A percentile compares a stretch with the other conserved stretches of the same genome.
Evolutionary conservation across 1,140 invertebrate genomes (phyloP).

Genomic region (Drosophila yakuba): DNA sequence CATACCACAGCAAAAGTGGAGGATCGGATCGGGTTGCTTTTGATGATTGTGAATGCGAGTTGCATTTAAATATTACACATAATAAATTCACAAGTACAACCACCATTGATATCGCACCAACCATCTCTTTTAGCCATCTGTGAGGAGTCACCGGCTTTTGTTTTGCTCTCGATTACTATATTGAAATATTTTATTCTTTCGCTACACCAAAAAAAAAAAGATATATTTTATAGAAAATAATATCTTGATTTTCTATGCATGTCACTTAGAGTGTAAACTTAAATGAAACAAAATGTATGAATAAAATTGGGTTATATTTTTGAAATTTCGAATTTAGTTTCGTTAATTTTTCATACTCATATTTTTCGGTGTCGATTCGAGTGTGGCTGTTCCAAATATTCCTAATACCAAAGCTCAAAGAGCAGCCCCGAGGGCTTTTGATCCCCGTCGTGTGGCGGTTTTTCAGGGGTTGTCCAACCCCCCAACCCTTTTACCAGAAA

Average conservation of each 20-base stretch:
- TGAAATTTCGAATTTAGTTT: too few species aligned
- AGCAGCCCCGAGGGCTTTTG: slow-evolving; percentile 37
- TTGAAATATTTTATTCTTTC: slow-evolving; percentile 49
- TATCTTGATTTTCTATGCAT: neutral
- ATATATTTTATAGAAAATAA: neutral
- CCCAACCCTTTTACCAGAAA: slow-evolving; percentile 16
- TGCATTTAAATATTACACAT: slow-evolving; percentile 65
- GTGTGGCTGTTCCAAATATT: slow-evolving; percentile 24
- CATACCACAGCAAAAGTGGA: neutral
- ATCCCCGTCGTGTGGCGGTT: slow-evolving; percentile 46
- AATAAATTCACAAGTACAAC: slow-evolving; percentile 44
- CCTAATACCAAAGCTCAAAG: slow-evolving; percentile 37
- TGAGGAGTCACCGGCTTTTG: slow-evolving; percentile 28
- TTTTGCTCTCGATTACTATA: slow-evolving; percentile 51
- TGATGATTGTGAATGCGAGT: slow-evolving; percentile 50
- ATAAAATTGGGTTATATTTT: too few species aligned
- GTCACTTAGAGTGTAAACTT: too few species aligned
- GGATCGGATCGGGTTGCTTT: slow-evolving; percentile 49
- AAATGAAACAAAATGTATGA: too few species aligned
- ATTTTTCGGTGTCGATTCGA: neutral
- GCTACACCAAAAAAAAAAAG: neutral
- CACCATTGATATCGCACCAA: slow-evolving; percentile 27
- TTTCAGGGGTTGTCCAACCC: slow-evolving; percentile 64
- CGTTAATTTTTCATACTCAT: too few species aligned
- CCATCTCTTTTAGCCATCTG: slow-evolving; percentile 68